phyloP scores from a whole-genome alignment of 2,113 vertebrate genomes.

The Ia io region DNA sequence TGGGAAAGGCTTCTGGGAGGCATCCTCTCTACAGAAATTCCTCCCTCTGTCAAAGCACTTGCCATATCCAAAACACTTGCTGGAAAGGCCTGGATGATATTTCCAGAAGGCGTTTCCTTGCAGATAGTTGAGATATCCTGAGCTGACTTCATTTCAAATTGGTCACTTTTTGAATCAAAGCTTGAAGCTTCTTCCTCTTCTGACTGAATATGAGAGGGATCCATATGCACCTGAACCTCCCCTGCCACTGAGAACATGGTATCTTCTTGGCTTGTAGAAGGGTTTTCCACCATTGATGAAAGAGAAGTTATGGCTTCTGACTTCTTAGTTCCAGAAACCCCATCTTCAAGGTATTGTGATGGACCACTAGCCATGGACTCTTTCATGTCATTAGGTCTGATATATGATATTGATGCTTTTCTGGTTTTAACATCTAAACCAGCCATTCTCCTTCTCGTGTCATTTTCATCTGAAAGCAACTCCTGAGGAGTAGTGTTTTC shows the following conservation, averaged over 20 bases:
- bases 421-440: neutral
- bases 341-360: neutral
- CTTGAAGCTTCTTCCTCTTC: neutral
- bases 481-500: neutral
- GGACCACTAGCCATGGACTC: neutral
- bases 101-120: neutral
- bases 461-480: neutral
- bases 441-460: neutral
- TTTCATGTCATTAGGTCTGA: neutral
- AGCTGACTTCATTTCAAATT: neutral
- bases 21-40: neutral
- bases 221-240: conserved; percentile 12
- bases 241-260: neutral
- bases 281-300: neutral
- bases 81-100: neutral
- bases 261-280: neutral
- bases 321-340: neutral
- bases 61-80: accelerated
- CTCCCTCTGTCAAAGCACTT: neutral
- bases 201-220: neutral
- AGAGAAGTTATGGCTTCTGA: neutral
- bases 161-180: neutral
- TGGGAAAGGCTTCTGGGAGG: neutral
- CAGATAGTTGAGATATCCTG: neutral
- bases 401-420: neutral